Percentiles rank a stretch among this genome's conserved stretches.
Evolutionary conservation across 2,888 invertebrate genomes (phyloP).

Genomic region (Polydrusus pterygomalis): DNA sequence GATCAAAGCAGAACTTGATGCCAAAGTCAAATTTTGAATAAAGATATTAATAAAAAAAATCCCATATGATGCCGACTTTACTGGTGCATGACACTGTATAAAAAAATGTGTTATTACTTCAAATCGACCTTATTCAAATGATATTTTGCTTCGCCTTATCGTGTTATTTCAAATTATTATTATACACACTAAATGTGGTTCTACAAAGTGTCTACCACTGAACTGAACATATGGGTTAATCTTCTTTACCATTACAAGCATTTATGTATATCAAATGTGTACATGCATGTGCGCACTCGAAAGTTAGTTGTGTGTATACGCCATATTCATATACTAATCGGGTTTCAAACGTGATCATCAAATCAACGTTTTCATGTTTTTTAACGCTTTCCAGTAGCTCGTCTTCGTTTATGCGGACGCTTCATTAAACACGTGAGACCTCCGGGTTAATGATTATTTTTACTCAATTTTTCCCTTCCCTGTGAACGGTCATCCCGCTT

Average conservation of each 20-base stretch:
- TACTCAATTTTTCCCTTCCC: conserved; percentile 38
- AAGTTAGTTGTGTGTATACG: conserved; percentile 43
- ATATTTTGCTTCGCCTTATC: background rate
- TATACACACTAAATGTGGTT: background rate
- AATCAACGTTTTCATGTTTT: conserved; percentile 35
- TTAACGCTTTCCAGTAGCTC: conserved; percentile 28
- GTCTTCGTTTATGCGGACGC: conserved; percentile 43
- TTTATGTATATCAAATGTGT: conserved; percentile 24
- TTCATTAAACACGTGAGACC: conserved; percentile 42
- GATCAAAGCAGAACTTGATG: too few relatives aligned
- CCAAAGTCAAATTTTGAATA: too few relatives aligned
- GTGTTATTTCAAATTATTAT: background rate
- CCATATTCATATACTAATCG: conserved; percentile 47
- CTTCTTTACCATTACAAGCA: conserved; percentile 11
- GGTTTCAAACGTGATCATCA: conserved; percentile 35
- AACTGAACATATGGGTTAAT: conserved; percentile 33
- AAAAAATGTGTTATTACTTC: too few relatives aligned
- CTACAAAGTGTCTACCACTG: conserved; percentile 3
- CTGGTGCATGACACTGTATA: too few relatives aligned
- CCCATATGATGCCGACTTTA: too few relatives aligned
- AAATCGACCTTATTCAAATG: too few relatives aligned
- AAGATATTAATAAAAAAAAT: too few relatives aligned
- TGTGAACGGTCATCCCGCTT: conserved; percentile 33
- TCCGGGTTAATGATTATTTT: conserved; percentile 41
- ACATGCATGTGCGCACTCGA: conserved; percentile 39